These are phyloP conservation scores for Rhynchopsitta pachyrhyncha DNA, from an alignment of 2,113 vertebrate species.

Conservation along the genomic window DNA sequence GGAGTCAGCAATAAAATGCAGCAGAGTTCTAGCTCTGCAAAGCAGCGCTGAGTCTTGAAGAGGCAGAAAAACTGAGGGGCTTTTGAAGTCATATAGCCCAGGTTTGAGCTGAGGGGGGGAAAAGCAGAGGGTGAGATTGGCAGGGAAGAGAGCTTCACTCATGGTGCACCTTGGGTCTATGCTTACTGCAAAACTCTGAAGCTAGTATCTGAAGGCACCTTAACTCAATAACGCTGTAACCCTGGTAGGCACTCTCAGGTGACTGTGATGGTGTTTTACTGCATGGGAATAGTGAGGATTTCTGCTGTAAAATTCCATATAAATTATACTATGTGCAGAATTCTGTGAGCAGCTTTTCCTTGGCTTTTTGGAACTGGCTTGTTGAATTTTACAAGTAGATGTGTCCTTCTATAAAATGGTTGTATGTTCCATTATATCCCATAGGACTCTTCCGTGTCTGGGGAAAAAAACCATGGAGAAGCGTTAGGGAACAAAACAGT, in stretches of 20 bases:
- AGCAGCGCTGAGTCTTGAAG: not conserved
- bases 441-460: not conserved
- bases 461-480: not conserved
- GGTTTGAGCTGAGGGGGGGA: not conserved
- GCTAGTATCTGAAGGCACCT: not conserved
- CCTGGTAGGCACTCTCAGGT: not conserved
- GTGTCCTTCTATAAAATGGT: not conserved
- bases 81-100: not conserved
- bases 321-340: not conserved
- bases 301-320: not conserved
- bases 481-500: not conserved
- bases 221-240: fast-evolving
- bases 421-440: not conserved
- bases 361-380: not conserved
- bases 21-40: not conserved
- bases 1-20: not conserved
- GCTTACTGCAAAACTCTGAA: not conserved
- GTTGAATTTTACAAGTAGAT: not conserved
- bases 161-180: not conserved
- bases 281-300: not conserved
- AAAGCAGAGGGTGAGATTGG: not conserved
- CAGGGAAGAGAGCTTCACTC: not conserved
- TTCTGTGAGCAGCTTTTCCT: not conserved
- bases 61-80: not conserved
- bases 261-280: not conserved